Base-by-base conservation (phyloP, 2,113 vertebrate genomes). In the Hippoglossus stenolepis region DNA sequence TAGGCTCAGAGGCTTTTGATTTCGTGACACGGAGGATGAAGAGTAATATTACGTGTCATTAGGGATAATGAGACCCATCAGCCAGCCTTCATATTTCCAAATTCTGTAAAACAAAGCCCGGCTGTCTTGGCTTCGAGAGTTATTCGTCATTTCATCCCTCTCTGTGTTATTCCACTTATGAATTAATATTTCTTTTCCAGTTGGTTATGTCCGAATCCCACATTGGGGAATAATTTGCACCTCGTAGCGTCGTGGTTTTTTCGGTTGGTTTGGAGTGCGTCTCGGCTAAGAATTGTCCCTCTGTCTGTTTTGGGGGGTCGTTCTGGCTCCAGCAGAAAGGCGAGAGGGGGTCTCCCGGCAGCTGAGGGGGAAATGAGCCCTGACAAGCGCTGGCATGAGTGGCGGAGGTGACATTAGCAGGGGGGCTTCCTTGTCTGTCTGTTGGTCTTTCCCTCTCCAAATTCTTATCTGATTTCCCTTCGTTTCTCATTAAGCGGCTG, bases 401-500 rank as follows among this genome's bases (percentile, higher is more conserved):
- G 77, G 82, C 83, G 85, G 91, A 85, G 86, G 86, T 91, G 88
- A 90, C 87, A 89, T 14, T n/a, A 76, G 86, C 79, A 72, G 89
- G 82, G 81, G 79, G 90, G 82, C 85, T 90, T 91, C 89, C 87
- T 91, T 51, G 80, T 90, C 83, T 85, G 85, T 81, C 84, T 35
- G 51, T 77, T 75, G 28, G 77, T 66, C 70, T 79, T 67, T 70
- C 82, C 73, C 85, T 59, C 81, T 59, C 81, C 62, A 43, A 70
- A 82, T 81, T 80, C 87, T 93, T 94, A 94, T 94, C 94, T 93
- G 94, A 94, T 94, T 80, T 77, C 79, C 86, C 91, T 91, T 94
- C 92, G 82, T 89, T 88, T 88, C 85, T 87, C 86, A 91, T 94
- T 91, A 93, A 72, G 59, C 35, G 75, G 79, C 82, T 75, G 87